Conservation (phyloP, 2,888 invertebrate genomes). For the Ectemnius lituratus region DNA sequence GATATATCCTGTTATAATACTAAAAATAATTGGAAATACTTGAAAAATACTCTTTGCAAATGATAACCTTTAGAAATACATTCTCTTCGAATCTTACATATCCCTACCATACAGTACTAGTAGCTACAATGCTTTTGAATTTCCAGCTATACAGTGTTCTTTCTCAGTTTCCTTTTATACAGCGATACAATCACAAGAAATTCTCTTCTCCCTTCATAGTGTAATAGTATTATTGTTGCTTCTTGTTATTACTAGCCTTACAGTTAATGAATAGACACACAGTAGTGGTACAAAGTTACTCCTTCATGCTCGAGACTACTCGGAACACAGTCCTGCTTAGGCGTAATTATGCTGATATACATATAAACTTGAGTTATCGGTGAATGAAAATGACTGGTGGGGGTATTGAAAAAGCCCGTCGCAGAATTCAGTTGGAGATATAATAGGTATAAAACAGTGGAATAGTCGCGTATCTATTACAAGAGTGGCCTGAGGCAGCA, state of each 20-base stretch:
- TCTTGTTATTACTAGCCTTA: constrained; percentile 66
- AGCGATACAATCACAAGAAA: constrained; percentile 67
- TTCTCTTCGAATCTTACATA: constrained; percentile 44
- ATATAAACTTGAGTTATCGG: constrained; percentile 2
- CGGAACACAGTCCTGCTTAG: constrained; percentile 15
- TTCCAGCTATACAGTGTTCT: constrained; percentile 34
- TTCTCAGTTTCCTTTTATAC: constrained; percentile 52
- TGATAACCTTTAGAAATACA: constrained; percentile 66
- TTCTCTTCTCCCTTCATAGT: constrained; percentile 56
- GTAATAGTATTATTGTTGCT: constrained; percentile 56
- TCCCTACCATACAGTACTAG: constrained; percentile 57
- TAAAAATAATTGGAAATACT: constrained; percentile 78
- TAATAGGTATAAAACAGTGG: neutral
- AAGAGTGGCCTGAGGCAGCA: neutral
- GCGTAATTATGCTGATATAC: constrained; percentile 1
- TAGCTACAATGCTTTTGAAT: constrained; percentile 57
- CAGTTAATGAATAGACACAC: constrained; percentile 67
- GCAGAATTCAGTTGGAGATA: neutral
- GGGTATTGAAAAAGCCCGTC: neutral
- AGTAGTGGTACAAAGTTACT: constrained; percentile 69
- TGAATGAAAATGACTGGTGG: constrained; percentile 15
- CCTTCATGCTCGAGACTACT: constrained; percentile 26
- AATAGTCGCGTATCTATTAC: constrained; percentile 2
- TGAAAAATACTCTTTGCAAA: constrained; percentile 77
- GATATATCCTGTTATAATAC: constrained; percentile 70